Conservation (phyloP, 2,797 vertebrate genomes). For the Orientallactaga sibirica region DNA sequence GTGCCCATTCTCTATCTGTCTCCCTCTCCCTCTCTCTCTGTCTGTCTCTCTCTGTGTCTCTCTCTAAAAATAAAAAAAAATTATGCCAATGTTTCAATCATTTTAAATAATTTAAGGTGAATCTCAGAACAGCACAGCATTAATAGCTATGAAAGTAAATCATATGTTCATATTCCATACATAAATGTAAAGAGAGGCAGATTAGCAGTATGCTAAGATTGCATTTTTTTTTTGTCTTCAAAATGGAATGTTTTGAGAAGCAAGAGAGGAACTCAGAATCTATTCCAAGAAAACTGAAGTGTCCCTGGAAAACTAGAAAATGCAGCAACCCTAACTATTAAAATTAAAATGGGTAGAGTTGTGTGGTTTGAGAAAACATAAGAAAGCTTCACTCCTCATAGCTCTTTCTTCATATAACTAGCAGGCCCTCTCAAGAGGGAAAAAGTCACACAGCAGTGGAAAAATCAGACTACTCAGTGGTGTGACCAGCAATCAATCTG, state of each 20-base stretch:
- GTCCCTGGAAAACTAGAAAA: background rate
- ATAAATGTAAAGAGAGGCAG: background rate
- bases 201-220: background rate
- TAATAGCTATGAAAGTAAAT: conserved; percentile 19
- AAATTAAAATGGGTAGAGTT: background rate
- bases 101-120: background rate
- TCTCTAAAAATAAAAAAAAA: background rate
- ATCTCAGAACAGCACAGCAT: background rate
- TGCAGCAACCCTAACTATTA: background rate
- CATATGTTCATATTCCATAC: background rate
- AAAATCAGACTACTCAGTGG: background rate
- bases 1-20: too few relatives aligned
- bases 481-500: background rate
- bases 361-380: background rate
- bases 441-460: background rate
- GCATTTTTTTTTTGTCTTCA: conserved; percentile 8
- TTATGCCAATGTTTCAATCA: background rate
- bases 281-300: background rate
- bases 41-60: too few relatives aligned
- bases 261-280: conserved; percentile 1
- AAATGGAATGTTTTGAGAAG: background rate
- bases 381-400: background rate
- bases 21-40: too few relatives aligned
- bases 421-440: background rate
- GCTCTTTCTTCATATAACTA: background rate